Base-by-base conservation (phyloP, 2,888 invertebrate species). In the Caenorhabditis sp. region DNA sequence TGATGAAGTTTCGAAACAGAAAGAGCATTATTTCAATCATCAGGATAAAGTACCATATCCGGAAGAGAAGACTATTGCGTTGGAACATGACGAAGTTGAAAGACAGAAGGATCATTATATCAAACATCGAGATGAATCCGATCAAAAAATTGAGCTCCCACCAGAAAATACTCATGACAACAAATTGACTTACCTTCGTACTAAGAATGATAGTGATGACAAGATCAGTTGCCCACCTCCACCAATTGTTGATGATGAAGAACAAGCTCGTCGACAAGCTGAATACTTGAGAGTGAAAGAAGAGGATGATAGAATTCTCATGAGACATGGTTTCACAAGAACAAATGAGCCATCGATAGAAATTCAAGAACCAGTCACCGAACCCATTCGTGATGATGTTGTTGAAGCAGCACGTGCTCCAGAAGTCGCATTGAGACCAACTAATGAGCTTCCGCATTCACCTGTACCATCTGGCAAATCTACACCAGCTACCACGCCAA, bases 401-500 rank as follows among this genome's bases (percentile, higher is more conserved):
- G 72, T 77, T 7, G 77, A 80, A 43, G 50, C 66, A 1, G 68
- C 69, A 12, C 43, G 64, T 12, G 74, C 64, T 49, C 70, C 70
- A 49, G 70, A 70, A 69, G 64, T 74, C 12, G 61, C 74, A n/a
- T 68, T 82, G 17, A 66, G 71, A 57, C 77, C 77, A 58, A 69
- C 63, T 10, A 65, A 64, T 2, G 82, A 82, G 50, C 59, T 82
- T 17, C 81, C 80, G 38, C 81, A 80, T 50, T 83, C 83, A 31
- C 81, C 83, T 10, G 78, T 70, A 17, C 80, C 78, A 59, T 81
- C 83, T 0, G 50, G 76, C 0, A 77, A 68, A 21, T 83, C 83
- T 2, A 86, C 86, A 8, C 86, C 86, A 20, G 79, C 78, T 0
- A 85, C 84, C 1, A 86, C 86, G 4, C 86, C 86, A 5, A 80